Conservation (phyloP, 2,113 vertebrate genomes). For the Dromaius novaehollandiae region DNA sequence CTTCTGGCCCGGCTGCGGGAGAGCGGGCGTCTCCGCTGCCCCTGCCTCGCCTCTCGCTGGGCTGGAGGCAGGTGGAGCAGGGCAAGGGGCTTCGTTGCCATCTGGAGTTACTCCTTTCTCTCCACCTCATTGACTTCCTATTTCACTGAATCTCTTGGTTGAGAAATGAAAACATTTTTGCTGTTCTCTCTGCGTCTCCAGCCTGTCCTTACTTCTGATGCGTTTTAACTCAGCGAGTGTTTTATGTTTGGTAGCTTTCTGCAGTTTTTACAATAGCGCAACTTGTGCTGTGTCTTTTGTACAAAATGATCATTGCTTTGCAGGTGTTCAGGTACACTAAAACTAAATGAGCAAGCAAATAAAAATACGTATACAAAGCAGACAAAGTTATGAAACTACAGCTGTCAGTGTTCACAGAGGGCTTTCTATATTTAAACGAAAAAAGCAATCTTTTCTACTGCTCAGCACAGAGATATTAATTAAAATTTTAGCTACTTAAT, state of each 20-base stretch:
- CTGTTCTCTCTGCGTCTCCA: neutral
- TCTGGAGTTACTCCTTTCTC: conserved; percentile 37
- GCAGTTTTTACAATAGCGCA: fast-evolving
- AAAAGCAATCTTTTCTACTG: neutral
- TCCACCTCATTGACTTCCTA: neutral
- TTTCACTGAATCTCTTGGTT: neutral
- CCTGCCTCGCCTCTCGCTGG: neutral
- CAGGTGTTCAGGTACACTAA: neutral
- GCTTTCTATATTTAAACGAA: neutral
- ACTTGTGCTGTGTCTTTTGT: neutral
- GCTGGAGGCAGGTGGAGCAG: neutral
- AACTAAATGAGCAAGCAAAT: neutral
- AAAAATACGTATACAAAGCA: neutral
- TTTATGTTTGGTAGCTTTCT: neutral
- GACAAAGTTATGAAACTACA: neutral
- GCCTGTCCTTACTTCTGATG: neutral
- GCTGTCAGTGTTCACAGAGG: neutral
- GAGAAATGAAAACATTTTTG: neutral
- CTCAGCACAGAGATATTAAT: neutral
- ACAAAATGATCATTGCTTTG: neutral
- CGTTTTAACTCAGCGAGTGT: neutral
- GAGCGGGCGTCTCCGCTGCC: neutral
- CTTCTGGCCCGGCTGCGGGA: neutral
- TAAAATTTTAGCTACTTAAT: neutral
- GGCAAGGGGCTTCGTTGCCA: neutral